Base-by-base conservation (phyloP, 2,797 vertebrate genomes). In the Pitangus sulphuratus region DNA sequence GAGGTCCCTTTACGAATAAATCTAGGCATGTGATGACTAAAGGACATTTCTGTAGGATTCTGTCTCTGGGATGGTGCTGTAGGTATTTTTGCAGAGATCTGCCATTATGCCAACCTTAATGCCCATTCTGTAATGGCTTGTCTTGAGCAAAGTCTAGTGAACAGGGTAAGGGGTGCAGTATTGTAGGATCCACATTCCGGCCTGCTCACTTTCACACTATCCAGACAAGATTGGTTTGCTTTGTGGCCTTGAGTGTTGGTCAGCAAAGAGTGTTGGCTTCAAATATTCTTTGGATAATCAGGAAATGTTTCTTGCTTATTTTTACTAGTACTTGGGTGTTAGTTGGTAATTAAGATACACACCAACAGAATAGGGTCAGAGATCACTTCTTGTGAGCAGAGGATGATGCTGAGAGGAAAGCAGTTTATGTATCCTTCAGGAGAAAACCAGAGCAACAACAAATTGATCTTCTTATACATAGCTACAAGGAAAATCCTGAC, bases 191-290 rank as follows among this genome's bases (percentile, higher is more conserved):
- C 56, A 42, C 1, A 0, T 15, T 54, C 12, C 65, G 79, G 35
- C 47, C 25, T 70, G 19, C 11, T 64, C 6, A 6, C 22, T 44
- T 3, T 85, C 33, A 65, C 48, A 24, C 48, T 16, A 60, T 37
- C 53, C 48, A 86, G 60, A 12, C 19, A 87, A 89, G 85, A 79
- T 2, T n/a, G 6, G 17, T 84, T 47, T 60, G 47, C 25, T 91
- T 97, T 93, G 87, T 68, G 40, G 50, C 53, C 68, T 72, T 56
- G 15, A 35, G 15, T 25, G 35, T 53, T 44, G n/a, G 65, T 80
- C n/a, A 50, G 7, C 33, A 83, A 68, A 53, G 24, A 61, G 22
- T 24, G 7, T 68, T 85, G 33, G 21, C 39, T 40, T 96, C 82
- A 72, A 90, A 47, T 24, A 30, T 83, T 87, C 45, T 25, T 65